Conservation (phyloP, 2,888 invertebrate species). For the Adelphocoris suturalis region DNA sequence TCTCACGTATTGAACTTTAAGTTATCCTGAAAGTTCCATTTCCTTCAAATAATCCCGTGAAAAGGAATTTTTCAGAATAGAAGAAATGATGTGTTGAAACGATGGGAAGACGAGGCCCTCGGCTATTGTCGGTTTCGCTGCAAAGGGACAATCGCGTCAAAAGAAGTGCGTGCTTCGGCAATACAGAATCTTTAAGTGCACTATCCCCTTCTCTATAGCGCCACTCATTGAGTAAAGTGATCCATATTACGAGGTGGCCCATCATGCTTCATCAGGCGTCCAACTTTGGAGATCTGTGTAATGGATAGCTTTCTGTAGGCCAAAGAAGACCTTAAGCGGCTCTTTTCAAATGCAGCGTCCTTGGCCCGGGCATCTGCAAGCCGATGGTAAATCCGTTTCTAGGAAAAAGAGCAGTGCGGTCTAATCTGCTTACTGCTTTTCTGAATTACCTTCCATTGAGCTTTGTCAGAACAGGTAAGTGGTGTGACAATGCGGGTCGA, state of each 20-base stretch:
- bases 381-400: slow-evolving; percentile 41
- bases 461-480: background rate
- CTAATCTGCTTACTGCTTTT: slow-evolving; percentile 55
- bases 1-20: background rate
- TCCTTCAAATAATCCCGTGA: background rate
- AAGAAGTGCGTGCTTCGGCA: background rate
- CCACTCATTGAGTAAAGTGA: slow-evolving; percentile 53
- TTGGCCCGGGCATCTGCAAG: slow-evolving; percentile 15
- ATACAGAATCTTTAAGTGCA: slow-evolving; percentile 34
- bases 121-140: slow-evolving; percentile 15
- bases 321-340: slow-evolving; percentile 22
- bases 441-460: slow-evolving; percentile 59
- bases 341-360: slow-evolving; percentile 9
- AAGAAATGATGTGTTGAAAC: slow-evolving; percentile 9
- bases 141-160: slow-evolving; percentile 37
- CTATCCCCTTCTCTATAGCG: background rate
- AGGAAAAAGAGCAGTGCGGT: slow-evolving; percentile 33
- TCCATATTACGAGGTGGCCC: slow-evolving; percentile 41
- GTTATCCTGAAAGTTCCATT: background rate
- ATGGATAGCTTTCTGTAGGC: slow-evolving; percentile 27
- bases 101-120: background rate
- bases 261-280: slow-evolving; percentile 37
- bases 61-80: background rate
- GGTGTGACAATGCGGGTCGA: background rate
- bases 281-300: slow-evolving; percentile 26